Evolutionary conservation across 2,113 vertebrate genomes (phyloP), one percentile per base, ranked within the genome.

Genomic region (Chauna torquata): DNA sequence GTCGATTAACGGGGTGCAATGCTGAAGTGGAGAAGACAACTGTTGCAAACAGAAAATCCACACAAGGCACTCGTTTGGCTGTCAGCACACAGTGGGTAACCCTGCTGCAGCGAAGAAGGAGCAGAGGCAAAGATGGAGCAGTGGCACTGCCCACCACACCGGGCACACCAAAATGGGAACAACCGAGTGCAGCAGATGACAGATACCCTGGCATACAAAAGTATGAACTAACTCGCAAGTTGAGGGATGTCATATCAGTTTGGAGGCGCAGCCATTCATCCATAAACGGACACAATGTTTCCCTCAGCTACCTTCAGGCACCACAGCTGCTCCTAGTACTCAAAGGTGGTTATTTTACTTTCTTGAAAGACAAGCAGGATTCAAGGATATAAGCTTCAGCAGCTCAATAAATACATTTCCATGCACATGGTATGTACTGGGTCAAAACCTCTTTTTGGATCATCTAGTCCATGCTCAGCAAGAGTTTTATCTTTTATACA

Each of bases 41-140:
- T n/a, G 47, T 34, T 57, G 52, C 42, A 44, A 47, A 58, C 32
- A 65, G 82, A 45, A 90, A 61, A 89, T 55, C 79, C 2, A 20
- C 2, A 1, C 7, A 3, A 28, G 32, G 36, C 0, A 0, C 3
- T 23, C 68, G 76, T 72, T 91, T 44, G 54, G 36, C 55, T 66
- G 80, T 59, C 81, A 76, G 66, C 47, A 36, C 49, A 44, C 44
- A 72, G 70, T 2, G 2, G 38, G 65, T 13, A 94, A 69, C 82
- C 68, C 84, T 76, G 55, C 0, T 0, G 32, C 38, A 80, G 47
- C 9, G 13, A 58, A 89, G 47, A 49, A 55, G 28, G 32, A 74
- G 16, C 22, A 91, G 25, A 79, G 55, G 52, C 24, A 61, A 82
- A 72, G 30, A 54, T 2, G 38, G 66, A 90, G 27, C 61, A 72